phyloP scores from a whole-genome alignment of 2,888 invertebrate species.

The Trachelus tabidus region DNA sequence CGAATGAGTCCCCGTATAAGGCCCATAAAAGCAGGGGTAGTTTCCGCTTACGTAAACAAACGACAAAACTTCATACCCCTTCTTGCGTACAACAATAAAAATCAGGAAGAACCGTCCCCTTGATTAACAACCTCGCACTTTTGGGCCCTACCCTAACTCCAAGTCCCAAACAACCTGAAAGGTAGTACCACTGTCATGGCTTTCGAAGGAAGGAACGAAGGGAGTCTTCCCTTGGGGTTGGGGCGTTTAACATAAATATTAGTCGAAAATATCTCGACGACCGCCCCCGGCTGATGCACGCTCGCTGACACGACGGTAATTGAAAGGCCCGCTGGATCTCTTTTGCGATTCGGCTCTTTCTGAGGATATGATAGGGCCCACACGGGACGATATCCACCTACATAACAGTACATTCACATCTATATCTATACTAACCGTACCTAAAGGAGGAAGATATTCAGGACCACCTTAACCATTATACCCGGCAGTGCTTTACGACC shows the following conservation, averaged over 20 bases:
- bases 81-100: not conserved
- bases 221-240: conserved; percentile 1
- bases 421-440: not conserved
- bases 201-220: not conserved
- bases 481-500: not conserved
- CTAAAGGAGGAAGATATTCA: not conserved
- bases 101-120: not conserved
- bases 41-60: not conserved
- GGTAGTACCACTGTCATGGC: not conserved
- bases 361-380: not conserved
- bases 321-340: conserved; percentile 41
- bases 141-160: not conserved
- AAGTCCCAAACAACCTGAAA: not conserved
- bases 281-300: conserved; percentile 48
- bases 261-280: conserved; percentile 55
- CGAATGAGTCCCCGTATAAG: not conserved
- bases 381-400: not conserved
- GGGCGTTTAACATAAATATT: conserved; percentile 56
- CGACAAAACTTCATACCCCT: not conserved
- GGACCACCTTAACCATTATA: not conserved
- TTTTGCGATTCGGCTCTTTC: not conserved
- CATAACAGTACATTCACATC: not conserved
- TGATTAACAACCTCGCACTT: not conserved
- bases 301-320: conserved; percentile 58
- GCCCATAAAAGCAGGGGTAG: not conserved